phyloP scores from a whole-genome alignment of 2,113 vertebrate species.

The Myanophis thanlyinensis region DNA sequence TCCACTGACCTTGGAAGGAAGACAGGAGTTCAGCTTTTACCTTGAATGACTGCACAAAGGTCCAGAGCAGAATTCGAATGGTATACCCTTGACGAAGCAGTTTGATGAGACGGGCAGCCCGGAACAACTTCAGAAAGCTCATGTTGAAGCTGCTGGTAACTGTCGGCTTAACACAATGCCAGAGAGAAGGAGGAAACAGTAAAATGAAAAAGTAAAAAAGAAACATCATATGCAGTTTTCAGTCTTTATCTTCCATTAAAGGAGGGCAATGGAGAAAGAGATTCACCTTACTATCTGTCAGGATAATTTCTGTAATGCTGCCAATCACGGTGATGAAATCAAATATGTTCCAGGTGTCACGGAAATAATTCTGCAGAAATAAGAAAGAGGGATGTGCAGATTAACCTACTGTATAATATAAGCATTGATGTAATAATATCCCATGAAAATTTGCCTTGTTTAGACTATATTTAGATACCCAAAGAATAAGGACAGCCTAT shows the following conservation, averaged over 20 bases:
- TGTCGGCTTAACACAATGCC: constrained; percentile 66
- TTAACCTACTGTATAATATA: neutral
- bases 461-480: neutral
- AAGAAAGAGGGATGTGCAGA: neutral
- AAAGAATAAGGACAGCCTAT: neutral
- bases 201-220: neutral
- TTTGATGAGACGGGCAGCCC: constrained; percentile 97
- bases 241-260: neutral
- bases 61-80: constrained; percentile 97
- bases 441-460: neutral
- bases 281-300: constrained; percentile 83
- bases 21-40: constrained; percentile 59
- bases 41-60: constrained; percentile 98
- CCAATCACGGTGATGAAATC: constrained; percentile 98
- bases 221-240: neutral
- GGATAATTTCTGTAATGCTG: constrained; percentile 96
- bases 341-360: constrained; percentile 99
- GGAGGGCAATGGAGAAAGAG: neutral
- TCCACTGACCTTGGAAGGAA: neutral
- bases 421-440: constrained; percentile 16
- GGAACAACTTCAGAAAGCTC: constrained; percentile 97
- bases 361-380: constrained; percentile 90
- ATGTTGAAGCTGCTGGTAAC: constrained; percentile 91
- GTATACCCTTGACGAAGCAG: constrained; percentile 96
- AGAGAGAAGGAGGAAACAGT: constrained; percentile 25